Percentiles rank a stretch among this genome's conserved stretches.
phyloP scores from a whole-genome alignment of 2,113 vertebrate genomes.

The Gobio gobio region DNA sequence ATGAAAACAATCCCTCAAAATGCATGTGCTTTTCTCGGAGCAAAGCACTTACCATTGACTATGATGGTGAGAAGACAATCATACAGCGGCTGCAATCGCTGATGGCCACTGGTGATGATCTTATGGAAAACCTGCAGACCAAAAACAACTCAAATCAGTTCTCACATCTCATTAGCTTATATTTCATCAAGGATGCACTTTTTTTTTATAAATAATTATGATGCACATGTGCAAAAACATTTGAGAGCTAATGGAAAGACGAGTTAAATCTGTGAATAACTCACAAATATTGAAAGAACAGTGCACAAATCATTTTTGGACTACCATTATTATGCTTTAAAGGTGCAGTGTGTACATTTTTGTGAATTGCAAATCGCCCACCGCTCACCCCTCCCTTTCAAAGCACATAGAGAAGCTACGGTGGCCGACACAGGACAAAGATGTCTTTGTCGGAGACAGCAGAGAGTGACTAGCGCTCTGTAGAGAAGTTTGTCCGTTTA shows the following conservation, averaged over 20 bases:
- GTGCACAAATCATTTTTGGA: not conserved
- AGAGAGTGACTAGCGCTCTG: no score
- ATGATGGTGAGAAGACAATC: constrained; percentile 97
- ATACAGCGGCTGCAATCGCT: constrained; percentile 93
- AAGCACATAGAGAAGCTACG: no score
- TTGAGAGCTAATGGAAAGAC: not conserved
- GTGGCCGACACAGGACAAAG: no score
- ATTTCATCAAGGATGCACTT: not conserved
- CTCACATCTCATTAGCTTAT: not conserved
- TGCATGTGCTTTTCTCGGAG: not conserved
- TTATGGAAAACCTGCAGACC: constrained; percentile 93
- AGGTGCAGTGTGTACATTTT: no score
- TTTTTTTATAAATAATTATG: not conserved
- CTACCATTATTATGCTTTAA: not conserved
- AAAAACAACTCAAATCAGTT: not conserved
- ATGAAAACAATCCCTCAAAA: not conserved
- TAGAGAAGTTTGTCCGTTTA: no score
- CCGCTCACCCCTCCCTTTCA: no score
- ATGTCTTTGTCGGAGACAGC: no score
- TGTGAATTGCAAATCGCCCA: no score
- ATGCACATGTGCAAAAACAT: not conserved
- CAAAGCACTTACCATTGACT: constrained; percentile 86
- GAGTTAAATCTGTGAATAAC: not conserved
- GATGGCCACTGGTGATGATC: constrained; percentile 97
- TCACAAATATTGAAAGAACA: not conserved